Evolutionary conservation across 2,113 vertebrate genomes (phyloP).

Genomic region (Porphyrio hochstetteri): DNA sequence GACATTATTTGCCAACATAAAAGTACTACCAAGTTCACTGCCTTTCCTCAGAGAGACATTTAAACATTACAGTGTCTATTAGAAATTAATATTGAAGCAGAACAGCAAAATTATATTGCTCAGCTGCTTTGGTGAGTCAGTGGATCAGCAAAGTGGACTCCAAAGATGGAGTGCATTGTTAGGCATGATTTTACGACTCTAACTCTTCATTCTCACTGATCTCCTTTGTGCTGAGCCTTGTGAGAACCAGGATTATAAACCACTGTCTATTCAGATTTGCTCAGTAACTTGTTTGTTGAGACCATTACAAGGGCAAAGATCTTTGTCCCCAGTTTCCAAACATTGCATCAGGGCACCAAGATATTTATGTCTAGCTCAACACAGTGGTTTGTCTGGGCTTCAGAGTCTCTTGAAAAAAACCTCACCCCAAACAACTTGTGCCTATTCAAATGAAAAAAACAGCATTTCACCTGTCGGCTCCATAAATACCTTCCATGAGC

Average conservation of each 20-base stretch:
- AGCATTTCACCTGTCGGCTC: accelerated
- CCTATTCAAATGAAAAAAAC: background rate
- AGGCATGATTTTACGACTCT: background rate
- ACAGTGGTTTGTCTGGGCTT: background rate
- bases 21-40: accelerated
- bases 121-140: background rate
- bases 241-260: background rate
- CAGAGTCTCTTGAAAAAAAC: accelerated
- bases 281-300: background rate
- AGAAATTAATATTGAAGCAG: background rate
- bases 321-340: background rate
- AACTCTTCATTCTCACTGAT: background rate
- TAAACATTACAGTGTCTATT: accelerated
- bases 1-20: background rate
- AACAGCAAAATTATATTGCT: background rate
- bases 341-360: background rate
- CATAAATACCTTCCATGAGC: background rate
- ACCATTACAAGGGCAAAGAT: background rate
- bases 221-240: constrained; percentile 1
- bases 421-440: background rate
- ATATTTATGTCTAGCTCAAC: accelerated
- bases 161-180: background rate
- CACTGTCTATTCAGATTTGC: background rate
- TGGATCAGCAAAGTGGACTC: background rate
- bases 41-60: accelerated